Conservation (phyloP, 2,888 invertebrate species). For the Cetonia aurata region DNA sequence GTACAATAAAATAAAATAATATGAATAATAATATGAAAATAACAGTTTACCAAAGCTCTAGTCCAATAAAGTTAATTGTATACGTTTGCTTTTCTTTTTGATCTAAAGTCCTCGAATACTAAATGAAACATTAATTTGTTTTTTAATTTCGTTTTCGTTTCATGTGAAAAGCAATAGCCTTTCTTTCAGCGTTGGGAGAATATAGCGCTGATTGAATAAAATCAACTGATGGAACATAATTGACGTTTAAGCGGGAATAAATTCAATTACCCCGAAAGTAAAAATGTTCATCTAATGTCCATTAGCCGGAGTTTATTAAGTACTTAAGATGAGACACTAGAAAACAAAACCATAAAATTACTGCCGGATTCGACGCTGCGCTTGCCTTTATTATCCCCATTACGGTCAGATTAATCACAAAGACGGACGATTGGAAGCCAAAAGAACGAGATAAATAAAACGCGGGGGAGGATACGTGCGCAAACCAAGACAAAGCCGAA, state of each 20-base stretch:
- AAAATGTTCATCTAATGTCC: constrained; percentile 8
- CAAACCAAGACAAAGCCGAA: constrained; percentile 5
- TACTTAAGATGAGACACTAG: constrained; percentile 24
- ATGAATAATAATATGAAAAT: too few relatives aligned
- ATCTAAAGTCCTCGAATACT: background rate
- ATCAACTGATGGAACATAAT: background rate
- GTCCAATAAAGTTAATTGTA: background rate
- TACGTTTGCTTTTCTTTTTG: background rate
- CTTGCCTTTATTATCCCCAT: constrained; percentile 29
- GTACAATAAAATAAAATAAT: too few relatives aligned
- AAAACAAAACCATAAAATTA: constrained; percentile 28
- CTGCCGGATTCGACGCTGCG: constrained; percentile 8
- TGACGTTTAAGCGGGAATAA: constrained; percentile 10
- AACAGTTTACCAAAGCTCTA: too few relatives aligned
- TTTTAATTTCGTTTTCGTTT: background rate
- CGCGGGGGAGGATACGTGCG: background rate
- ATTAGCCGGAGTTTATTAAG: constrained; percentile 25
- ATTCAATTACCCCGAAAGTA: constrained; percentile 22
- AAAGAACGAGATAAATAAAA: constrained; percentile 30
- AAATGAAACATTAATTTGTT: background rate
- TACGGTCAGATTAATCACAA: constrained; percentile 22
- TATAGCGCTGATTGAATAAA: background rate
- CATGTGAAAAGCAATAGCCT: background rate
- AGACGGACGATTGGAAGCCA: constrained; percentile 5
- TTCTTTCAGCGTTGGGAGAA: too few relatives aligned